Percentiles rank a stretch among this genome's conserved stretches.
Conservation (phyloP, 2,797 vertebrate species). For the Pelodytes ibericus region DNA sequence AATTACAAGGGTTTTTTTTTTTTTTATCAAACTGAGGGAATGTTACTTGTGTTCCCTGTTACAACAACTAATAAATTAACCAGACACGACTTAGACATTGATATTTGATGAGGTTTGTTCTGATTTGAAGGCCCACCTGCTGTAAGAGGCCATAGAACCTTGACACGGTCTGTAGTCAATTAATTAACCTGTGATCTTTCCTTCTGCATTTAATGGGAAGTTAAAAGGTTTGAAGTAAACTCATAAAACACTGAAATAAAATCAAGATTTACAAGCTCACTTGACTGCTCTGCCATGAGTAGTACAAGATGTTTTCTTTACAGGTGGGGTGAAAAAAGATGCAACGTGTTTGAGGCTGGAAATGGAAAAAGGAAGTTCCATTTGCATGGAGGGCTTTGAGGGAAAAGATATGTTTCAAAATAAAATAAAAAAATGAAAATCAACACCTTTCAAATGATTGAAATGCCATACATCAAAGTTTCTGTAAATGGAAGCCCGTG, state of each 20-base stretch:
- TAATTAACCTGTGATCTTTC: slow-evolving; percentile 56
- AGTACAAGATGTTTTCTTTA: slow-evolving; percentile 53
- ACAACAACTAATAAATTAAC: slow-evolving; percentile 30
- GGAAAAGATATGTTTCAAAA: slow-evolving; percentile 14
- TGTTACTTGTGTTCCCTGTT: slow-evolving; percentile 2
- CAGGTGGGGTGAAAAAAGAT: slow-evolving; percentile 46
- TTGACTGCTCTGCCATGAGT: slow-evolving; percentile 21
- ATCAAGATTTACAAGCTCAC: slow-evolving; percentile 43
- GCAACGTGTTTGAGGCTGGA: slow-evolving; percentile 35
- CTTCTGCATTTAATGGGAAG: slow-evolving; percentile 36
- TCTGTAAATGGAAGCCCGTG: too few species aligned
- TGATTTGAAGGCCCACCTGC: slow-evolving; percentile 48
- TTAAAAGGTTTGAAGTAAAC: slow-evolving; percentile 38
- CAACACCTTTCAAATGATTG: slow-evolving; percentile 31
- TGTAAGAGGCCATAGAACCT: slow-evolving; percentile 33
- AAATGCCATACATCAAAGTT: too few species aligned
- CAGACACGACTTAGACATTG: slow-evolving; percentile 28
- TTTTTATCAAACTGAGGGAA: neutral
- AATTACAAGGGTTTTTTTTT: neutral
- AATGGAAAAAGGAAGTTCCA: slow-evolving; percentile 27
- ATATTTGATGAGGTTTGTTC: slow-evolving; percentile 48
- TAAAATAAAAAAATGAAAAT: slow-evolving; percentile 14
- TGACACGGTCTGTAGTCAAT: slow-evolving; percentile 55
- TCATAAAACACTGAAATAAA: slow-evolving; percentile 34
- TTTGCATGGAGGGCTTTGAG: slow-evolving; percentile 24